Evolutionary conservation across 2,888 invertebrate genomes (phyloP).

Genomic region (Asteroscopus sphinx): DNA sequence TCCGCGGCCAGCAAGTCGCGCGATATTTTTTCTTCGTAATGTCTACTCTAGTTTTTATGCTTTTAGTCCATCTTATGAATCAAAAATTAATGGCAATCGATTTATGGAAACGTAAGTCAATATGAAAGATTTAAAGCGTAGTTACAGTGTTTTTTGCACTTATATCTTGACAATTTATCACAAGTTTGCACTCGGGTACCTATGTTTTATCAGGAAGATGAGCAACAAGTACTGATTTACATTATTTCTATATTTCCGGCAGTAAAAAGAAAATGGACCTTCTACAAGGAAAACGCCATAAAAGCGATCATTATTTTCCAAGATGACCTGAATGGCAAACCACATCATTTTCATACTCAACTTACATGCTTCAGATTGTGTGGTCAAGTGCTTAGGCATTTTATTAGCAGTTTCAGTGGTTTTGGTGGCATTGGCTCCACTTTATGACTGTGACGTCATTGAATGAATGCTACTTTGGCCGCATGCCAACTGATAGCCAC

Average conservation of each 20-base stretch:
- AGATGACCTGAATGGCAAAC: conserved; percentile 14
- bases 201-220: neutral
- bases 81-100: too few species aligned
- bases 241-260: conserved; percentile 5
- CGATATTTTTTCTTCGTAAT: too few species aligned
- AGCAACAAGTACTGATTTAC: conserved; percentile 38
- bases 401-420: conserved; percentile 52
- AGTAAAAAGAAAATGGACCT: neutral
- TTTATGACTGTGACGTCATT: conserved; percentile 73
- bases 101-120: too few species aligned
- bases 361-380: conserved; percentile 30
- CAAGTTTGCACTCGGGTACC: too few species aligned
- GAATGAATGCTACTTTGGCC: conserved; percentile 80
- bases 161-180: too few species aligned
- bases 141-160: too few species aligned
- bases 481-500: conserved; percentile 83
- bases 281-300: conserved; percentile 7
- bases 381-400: conserved; percentile 53
- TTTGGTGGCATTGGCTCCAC: conserved; percentile 39
- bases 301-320: conserved; percentile 27
- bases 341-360: conserved; percentile 45
- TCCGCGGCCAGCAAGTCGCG: too few species aligned
- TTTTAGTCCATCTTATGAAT: too few species aligned
- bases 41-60: too few species aligned
- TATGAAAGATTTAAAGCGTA: too few species aligned